A percentile compares a stretch with the other conserved stretches of the same genome.
phyloP scores from a whole-genome alignment of 2,797 vertebrate species.

The Microctenopoma stevenorrisi region DNA sequence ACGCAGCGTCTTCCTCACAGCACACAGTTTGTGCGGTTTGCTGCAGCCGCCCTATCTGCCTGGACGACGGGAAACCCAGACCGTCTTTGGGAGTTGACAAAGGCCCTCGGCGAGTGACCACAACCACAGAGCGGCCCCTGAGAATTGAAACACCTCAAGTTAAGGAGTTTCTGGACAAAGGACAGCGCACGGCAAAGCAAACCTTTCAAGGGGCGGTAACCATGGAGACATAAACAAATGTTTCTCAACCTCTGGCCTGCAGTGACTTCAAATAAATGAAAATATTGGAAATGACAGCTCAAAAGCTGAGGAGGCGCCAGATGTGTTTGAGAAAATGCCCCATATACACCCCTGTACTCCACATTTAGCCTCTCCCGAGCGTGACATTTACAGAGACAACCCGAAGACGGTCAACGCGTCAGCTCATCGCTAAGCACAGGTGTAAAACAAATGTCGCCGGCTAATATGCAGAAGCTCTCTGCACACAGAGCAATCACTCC shows the following conservation, averaged over 20 bases:
- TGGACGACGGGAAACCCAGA: not conserved
- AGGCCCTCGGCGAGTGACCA: constrained; percentile 17
- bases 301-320: not conserved
- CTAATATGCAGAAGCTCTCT: constrained; percentile 50
- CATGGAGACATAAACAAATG: not conserved
- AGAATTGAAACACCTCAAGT: constrained; percentile 14
- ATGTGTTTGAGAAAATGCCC: no score
- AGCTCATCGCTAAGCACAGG: constrained; percentile 24
- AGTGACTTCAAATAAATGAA: not conserved
- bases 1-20: no score
- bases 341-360: not conserved
- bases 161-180: not conserved
- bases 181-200: not conserved
- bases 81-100: constrained; percentile 50
- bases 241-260: not conserved
- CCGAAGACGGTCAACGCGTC: constrained; percentile 15
- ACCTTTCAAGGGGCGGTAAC: not conserved
- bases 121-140: constrained; percentile 35
- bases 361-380: not conserved
- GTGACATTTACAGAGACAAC: constrained; percentile 22
- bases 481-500: constrained; percentile 52
- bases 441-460: constrained; percentile 37
- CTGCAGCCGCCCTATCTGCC: constrained; percentile 20
- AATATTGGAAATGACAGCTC: not conserved
- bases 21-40: not conserved